These are phyloP conservation scores for Hesperia comma DNA, from an alignment of 2,888 invertebrate species.

Conservation along the genomic window DNA sequence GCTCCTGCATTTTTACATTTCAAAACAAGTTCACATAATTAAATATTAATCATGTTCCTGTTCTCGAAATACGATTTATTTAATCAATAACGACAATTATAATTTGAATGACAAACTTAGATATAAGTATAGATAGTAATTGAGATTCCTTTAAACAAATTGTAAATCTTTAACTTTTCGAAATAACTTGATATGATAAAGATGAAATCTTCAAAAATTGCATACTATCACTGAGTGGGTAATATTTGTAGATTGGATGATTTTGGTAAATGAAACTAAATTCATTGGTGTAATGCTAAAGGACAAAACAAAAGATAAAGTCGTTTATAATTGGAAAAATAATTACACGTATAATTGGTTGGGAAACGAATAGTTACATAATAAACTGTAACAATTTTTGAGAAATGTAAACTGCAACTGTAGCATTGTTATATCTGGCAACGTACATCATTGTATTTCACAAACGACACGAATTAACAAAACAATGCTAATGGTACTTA, in stretches of 20 bases:
- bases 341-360: not conserved
- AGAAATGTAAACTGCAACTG: not conserved
- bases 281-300: not conserved
- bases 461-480: not conserved
- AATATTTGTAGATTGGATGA: not conserved
- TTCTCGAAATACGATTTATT: too few relatives aligned
- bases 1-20: too few relatives aligned
- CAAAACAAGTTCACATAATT: too few relatives aligned
- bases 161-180: not conserved
- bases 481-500: conserved; percentile 19
- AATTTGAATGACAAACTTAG: not conserved
- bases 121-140: not conserved
- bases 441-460: not conserved
- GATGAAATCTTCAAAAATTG: conserved; percentile 1
- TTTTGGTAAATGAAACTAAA: not conserved
- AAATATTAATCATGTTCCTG: too few relatives aligned
- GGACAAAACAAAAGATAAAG: not conserved
- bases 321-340: not conserved
- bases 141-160: not conserved
- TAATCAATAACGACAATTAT: too few relatives aligned
- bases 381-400: not conserved
- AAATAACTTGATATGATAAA: not conserved
- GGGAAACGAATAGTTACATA: conserved; percentile 1
- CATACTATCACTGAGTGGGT: not conserved
- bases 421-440: not conserved